These are phyloP conservation scores for Chiroxiphia lanceolata DNA, from an alignment of 2,797 vertebrate genomes.

Conservation along the genomic window DNA sequence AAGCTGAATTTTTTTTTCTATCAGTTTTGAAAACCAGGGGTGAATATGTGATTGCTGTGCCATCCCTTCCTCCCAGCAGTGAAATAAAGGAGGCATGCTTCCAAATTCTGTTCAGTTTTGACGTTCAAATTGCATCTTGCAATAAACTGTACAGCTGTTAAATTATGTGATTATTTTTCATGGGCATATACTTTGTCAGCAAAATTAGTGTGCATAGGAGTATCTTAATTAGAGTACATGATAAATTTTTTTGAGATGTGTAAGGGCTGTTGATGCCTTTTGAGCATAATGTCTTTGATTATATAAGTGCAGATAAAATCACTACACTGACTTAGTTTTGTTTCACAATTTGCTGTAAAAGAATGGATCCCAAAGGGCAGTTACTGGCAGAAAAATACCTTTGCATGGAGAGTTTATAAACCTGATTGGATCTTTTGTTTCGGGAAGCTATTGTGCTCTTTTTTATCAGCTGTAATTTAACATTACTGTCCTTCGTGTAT, in stretches of 20 bases:
- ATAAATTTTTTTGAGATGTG: background rate
- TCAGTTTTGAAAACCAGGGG: background rate
- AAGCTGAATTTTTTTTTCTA: background rate
- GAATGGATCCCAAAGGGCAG: background rate
- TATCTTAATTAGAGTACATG: background rate
- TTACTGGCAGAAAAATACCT: background rate
- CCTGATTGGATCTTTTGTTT: background rate
- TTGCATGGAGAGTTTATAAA: background rate
- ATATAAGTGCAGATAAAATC: background rate
- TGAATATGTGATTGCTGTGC: background rate
- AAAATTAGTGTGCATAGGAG: background rate
- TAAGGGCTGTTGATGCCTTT: background rate
- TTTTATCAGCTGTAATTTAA: background rate
- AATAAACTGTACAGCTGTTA: background rate
- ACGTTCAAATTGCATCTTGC: background rate
- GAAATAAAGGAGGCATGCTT: background rate
- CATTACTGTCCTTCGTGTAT: background rate
- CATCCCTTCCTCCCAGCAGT: accelerated
- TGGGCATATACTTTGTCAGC: background rate
- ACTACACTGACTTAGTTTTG: background rate
- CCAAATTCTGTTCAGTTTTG: background rate
- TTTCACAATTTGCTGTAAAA: background rate
- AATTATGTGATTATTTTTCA: background rate
- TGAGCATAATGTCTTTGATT: background rate
- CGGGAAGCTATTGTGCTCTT: background rate